Percentiles rank a stretch among this genome's conserved stretches.
These are phyloP conservation scores for Caenorhabditis uteleia DNA, from an alignment of 2,888 invertebrate species.

Conservation along the genomic window DNA sequence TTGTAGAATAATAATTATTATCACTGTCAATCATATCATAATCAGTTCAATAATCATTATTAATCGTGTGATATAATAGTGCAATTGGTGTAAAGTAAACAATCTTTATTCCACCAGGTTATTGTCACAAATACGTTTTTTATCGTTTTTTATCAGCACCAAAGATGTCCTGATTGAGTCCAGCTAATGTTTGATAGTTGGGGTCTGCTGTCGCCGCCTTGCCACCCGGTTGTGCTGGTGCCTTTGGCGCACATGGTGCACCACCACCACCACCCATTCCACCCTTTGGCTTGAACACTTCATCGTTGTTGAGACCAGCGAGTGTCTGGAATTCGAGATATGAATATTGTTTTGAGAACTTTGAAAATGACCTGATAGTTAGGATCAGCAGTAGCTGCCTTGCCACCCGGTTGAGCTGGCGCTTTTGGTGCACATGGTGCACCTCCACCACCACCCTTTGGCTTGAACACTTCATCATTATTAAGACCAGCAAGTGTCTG, in stretches of 20 bases:
- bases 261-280: too few species aligned
- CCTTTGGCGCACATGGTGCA: constrained; percentile 7
- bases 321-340: constrained; percentile 3
- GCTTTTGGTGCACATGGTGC: constrained; percentile 5
- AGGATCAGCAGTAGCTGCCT: constrained; percentile 2
- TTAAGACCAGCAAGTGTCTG: constrained; percentile 14
- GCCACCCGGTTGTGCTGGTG: constrained; percentile 9
- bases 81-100: too few species aligned
- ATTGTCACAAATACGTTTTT: constrained; percentile 1
- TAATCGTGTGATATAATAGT: too few species aligned
- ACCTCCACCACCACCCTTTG: constrained; percentile 12
- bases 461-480: constrained; percentile 8
- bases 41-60: too few species aligned
- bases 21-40: too few species aligned
- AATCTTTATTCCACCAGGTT: too few species aligned
- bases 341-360: too few species aligned
- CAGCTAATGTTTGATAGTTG: constrained; percentile 40
- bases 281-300: constrained; percentile 2
- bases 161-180: constrained; percentile 24
- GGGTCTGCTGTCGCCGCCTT: constrained; percentile 33
- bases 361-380: constrained; percentile 12
- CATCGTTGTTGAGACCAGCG: constrained; percentile 2
- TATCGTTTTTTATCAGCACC: constrained; percentile 16
- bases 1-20: too few species aligned
- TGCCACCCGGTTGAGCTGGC: not conserved